A percentile compares a stretch with the other conserved stretches of the same genome.
Evolutionary conservation across 1,140 invertebrate species (phyloP).

Genomic region (Melipona quadrifasciata): DNA sequence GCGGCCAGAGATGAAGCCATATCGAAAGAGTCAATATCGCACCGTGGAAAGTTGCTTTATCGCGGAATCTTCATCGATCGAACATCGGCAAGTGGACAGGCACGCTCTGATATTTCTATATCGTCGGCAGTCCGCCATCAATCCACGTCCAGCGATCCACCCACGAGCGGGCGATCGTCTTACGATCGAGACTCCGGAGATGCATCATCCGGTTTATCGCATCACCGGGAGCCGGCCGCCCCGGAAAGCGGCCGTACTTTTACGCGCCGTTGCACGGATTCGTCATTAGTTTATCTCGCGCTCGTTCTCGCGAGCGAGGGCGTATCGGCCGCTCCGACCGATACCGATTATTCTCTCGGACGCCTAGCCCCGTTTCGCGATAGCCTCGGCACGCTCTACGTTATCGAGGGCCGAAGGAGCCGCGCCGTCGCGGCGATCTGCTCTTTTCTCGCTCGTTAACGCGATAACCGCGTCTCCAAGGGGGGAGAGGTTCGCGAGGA

Average conservation of each 20-base stretch:
- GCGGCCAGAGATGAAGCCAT: no score
- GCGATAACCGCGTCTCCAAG: neutral
- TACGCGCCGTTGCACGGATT: slow-evolving; percentile 46
- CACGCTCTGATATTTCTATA: neutral
- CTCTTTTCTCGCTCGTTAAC: slow-evolving; percentile 41
- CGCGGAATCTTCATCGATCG: neutral
- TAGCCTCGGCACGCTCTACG: slow-evolving; percentile 48
- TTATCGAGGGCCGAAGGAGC: slow-evolving; percentile 35
- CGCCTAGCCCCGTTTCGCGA: slow-evolving; percentile 47
- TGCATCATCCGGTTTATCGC: slow-evolving; percentile 50
- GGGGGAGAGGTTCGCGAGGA: neutral
- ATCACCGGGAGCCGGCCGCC: slow-evolving; percentile 25
- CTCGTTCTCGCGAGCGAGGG: slow-evolving; percentile 13
- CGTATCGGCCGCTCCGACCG: slow-evolving; percentile 41
- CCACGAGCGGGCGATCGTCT: slow-evolving; percentile 17
- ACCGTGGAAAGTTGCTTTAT: neutral
- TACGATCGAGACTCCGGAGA: neutral
- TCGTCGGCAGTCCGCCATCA: neutral
- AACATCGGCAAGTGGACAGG: no score
- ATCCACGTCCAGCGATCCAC: slow-evolving; percentile 32
- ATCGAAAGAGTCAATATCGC: no score
- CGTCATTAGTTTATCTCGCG: slow-evolving; percentile 45
- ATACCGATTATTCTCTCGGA: slow-evolving; percentile 59
- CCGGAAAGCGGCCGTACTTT: slow-evolving; percentile 4
- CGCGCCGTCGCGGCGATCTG: neutral